Evolutionary conservation across 2,888 invertebrate species (phyloP), one percentile per base, ranked within the genome.

Genomic region (Axea sp.): DNA sequence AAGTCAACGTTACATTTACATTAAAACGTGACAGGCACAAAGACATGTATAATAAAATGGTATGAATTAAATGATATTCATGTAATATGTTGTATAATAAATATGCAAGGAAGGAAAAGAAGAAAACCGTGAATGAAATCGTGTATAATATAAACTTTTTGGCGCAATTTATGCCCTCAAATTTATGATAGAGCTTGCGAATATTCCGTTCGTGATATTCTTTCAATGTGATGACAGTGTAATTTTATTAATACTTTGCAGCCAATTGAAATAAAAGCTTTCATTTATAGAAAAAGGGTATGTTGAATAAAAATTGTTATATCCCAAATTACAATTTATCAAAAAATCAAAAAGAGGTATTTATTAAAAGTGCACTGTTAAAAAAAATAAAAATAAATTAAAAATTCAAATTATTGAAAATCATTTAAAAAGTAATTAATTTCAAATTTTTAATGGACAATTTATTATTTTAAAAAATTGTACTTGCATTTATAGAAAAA

Each of bases 31-130:
- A 41, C 69, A 60, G 31, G 47, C 73, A 62, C 60, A 62, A 62
- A 53, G 43, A 39, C 1, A 4, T 68, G 68, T 74, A 74, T 64
- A 55, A 64, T 64, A 49, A 51, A 33, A 28, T 19, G 26, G 26
- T 37, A 37, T 55, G 43, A 22, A 49, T 73, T 45, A 35, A 41
- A 47, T 62, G 41, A 64, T 57, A 47, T 62, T 33, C 59, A 45
- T 74, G 64, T 68, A 64, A 68, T 62, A 74, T 74, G 53, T 57
- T 73, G 73, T 74, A 74, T 43, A 51, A 71, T 55, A 71, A 64
- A 51, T 33, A 45, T 8, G 6, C 1, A 33, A 26, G 9, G 28
- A 9, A 19, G 0, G 28, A 9, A 37, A 19, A 35, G 0, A 8
- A 8, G 47, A 31, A 19, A 12, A 24, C 2, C 19, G n/a, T n/a